Evolutionary conservation across 2,113 vertebrate genomes (phyloP), one percentile per base, ranked within the genome.

Genomic region (Caranx melampygus): DNA sequence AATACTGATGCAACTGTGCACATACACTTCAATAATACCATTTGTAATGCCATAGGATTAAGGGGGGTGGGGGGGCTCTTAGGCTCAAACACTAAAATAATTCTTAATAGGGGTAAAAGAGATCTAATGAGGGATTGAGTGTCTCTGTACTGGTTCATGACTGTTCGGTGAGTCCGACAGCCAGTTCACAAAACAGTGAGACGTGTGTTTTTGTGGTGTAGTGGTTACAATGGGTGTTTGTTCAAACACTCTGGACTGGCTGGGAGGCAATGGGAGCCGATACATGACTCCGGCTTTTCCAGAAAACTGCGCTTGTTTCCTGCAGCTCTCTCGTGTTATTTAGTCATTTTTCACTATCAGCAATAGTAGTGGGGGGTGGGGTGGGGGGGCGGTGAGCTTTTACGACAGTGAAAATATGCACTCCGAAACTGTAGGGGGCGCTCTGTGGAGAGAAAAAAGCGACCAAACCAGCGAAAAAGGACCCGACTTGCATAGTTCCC

Each of bases 21-120:
- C 86, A 79, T 73, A 79, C 75, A 84, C 75, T 91, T 90, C 61
- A 70, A 74, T 92, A 89, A 91, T 90, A 77, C 54, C 75, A 91
- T 93, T 92, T 82, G 89, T 89, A 86, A 93, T 57, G 69, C 88
- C 75, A 73, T 67, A 83, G 87, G 91, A 93, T 93, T 90, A 92
- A 85, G 82, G 55, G 26, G 26, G 26, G 26, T 26, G 26, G 26
- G 44, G 61, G 73, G 81, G 67, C 72, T 82, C 72, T 83, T 83
- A 54, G 65, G 70, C 73, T 85, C 33, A 57, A 83, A 58, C 64
- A 51, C 72, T 73, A 62, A 60, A 86, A 83, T 72, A 79, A 85
- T 64, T 45, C 54, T 61, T 82, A 78, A 83, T 87, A 84, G 69
- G 72, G 58, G 35, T 76, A 75, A 83, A 58, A 72, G 21, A 70